Evolutionary conservation across 2,797 vertebrate species (phyloP).

Genomic region (Neostethus bicornis): DNA sequence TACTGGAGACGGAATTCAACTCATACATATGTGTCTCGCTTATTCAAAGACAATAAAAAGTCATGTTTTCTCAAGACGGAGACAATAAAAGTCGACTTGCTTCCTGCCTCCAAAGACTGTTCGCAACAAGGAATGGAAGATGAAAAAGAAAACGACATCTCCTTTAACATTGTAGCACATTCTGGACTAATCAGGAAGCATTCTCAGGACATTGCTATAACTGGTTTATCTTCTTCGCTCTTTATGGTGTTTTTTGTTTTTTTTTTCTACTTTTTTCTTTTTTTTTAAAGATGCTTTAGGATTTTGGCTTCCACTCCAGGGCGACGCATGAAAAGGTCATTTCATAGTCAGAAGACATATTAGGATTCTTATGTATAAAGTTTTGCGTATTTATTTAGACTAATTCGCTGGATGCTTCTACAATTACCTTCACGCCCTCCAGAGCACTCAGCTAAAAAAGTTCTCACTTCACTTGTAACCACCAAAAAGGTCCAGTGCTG

Average conservation of each 20-base stretch:
- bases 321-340: slow-evolving; percentile 56
- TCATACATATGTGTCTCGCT: slow-evolving; percentile 47
- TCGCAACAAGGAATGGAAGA: slow-evolving; percentile 49
- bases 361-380: slow-evolving; percentile 72
- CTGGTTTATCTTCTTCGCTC: slow-evolving; percentile 48
- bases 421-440: slow-evolving; percentile 62
- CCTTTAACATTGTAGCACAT: slow-evolving; percentile 74
- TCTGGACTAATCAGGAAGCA: slow-evolving; percentile 69
- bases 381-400: slow-evolving; percentile 93
- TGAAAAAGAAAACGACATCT: slow-evolving; percentile 50
- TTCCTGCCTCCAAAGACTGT: slow-evolving; percentile 71
- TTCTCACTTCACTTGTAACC: slow-evolving; percentile 73
- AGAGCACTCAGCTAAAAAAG: slow-evolving; percentile 80
- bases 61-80: slow-evolving; percentile 37
- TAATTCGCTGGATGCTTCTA: slow-evolving; percentile 80
- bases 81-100: slow-evolving; percentile 34
- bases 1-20: slow-evolving; percentile 54
- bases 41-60: slow-evolving; percentile 45
- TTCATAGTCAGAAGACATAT: slow-evolving; percentile 37
- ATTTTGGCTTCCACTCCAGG: slow-evolving; percentile 75
- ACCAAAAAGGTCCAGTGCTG: slow-evolving; percentile 74
- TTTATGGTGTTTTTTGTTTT: slow-evolving; percentile 58
- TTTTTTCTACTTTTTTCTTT: slow-evolving; percentile 53
- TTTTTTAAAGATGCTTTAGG: slow-evolving; percentile 55
- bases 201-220: slow-evolving; percentile 82